Evolutionary conservation across 2,888 invertebrate genomes (phyloP), one percentile per base, ranked within the genome.

Genomic region (Tridacna crocea): DNA sequence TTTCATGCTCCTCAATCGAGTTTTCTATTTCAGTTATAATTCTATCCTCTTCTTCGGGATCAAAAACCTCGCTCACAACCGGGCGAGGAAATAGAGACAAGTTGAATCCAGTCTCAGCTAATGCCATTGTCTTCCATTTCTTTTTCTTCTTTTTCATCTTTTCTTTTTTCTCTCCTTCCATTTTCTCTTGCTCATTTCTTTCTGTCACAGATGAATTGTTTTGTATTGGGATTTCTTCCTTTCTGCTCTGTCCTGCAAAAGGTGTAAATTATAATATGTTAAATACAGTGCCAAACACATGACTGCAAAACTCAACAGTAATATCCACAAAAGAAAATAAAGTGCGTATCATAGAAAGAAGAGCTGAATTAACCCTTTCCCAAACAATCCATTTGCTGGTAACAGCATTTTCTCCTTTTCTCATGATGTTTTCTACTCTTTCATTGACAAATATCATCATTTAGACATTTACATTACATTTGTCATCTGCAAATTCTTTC

Each of bases 71-170:
- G 1, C 82, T 77, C 19, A 19, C 60, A 17, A 60, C 26, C 11
- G 87, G 89, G 46, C 91, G 79, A 6, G 91, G 89, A 72, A 90
- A 89, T 6, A 90, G 82, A 26, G 91, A 90, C 19, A 89, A 51
- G 66, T 88, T 87, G 79, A 92, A 90, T 24, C 91, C 90, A 48
- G 89, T 73, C 10, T 91, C 90, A 19, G 75, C 73, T 13, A 81
- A 60, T 19, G 82, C 22, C 10, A 91, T 17, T 0, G 76, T 27
- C 60, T 83, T 89, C 92, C 92, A 91, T 82, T 91, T 91, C 72
- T 88, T 90, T 46, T 87, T 84, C 68, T 88, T 90, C 48, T 81
- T 85, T 36, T 73, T 73, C 26, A n/a, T 70, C 24, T 36, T 61
- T 60, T 60, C 61, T 10, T 36, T 60, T 73, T n/a, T 70, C 13